Evolutionary conservation across 2,113 vertebrate species (phyloP).

Genomic region (Excalfactoria chinensis): DNA sequence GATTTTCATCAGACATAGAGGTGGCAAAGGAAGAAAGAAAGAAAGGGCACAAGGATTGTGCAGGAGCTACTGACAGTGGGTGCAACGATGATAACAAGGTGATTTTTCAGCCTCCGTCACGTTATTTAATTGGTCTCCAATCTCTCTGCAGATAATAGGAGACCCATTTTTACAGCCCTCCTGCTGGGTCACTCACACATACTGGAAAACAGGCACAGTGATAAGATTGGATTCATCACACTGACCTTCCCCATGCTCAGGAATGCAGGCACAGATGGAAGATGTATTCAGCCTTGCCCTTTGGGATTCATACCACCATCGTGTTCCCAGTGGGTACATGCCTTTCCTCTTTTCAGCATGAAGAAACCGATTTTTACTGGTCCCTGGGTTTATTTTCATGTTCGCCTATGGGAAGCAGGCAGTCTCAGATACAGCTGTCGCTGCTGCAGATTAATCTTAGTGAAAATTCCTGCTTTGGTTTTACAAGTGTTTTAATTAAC

Average conservation of each 20-base stretch:
- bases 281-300: background rate
- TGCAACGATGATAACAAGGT: background rate
- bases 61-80: background rate
- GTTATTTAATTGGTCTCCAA: background rate
- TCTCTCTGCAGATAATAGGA: background rate
- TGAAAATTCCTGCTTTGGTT: conserved; percentile 46
- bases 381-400: background rate
- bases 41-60: background rate
- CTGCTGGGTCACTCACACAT: background rate
- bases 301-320: background rate
- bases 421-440: background rate
- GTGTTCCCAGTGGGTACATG: background rate
- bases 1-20: background rate
- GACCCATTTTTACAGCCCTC: background rate
- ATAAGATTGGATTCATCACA: background rate
- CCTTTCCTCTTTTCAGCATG: background rate
- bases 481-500: conserved; percentile 59
- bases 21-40: background rate
- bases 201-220: background rate
- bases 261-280: background rate
- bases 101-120: background rate
- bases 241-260: background rate
- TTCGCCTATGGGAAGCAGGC: background rate
- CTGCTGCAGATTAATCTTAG: background rate
- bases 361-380: background rate